Percentiles rank a stretch among this genome's conserved stretches.
These are phyloP conservation scores for Sprattus sprattus DNA, from an alignment of 2,113 vertebrate genomes.

Conservation along the genomic window DNA sequence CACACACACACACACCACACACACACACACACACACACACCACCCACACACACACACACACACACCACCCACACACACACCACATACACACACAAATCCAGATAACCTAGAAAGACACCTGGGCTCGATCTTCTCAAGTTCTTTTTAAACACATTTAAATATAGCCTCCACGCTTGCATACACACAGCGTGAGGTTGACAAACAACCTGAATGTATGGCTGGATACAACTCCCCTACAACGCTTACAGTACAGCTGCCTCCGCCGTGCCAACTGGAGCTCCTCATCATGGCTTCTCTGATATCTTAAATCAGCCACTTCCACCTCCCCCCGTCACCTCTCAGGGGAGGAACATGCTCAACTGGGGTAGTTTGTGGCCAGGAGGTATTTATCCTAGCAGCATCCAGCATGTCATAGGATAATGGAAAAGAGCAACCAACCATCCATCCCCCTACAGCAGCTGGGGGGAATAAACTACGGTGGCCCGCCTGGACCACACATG, in stretches of 20 bases:
- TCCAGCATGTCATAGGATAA: not conserved
- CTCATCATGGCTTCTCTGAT: not conserved
- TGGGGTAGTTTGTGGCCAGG: not conserved
- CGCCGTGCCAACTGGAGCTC: not conserved
- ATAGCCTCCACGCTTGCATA: not conserved
- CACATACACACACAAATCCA: not conserved
- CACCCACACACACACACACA: not conserved
- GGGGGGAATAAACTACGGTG: not conserved
- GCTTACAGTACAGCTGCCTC: not conserved
- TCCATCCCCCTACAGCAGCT: not conserved
- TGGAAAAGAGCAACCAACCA: not conserved
- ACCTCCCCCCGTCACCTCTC: not conserved
- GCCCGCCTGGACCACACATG: not conserved
- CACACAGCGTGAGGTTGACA: not conserved
- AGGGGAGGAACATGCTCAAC: not conserved
- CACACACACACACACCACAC: constrained; percentile 2
- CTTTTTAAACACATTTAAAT: not conserved
- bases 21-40: constrained; percentile 20
- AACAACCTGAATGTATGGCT: not conserved
- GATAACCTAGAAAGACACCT: constrained; percentile 3
- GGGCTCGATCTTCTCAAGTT: not conserved
- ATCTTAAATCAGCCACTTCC: not conserved
- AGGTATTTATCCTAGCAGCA: not conserved
- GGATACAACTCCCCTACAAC: not conserved
- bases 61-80: constrained; percentile 13